Percentiles rank a stretch among this genome's conserved stretches.
Conservation (phyloP, 2,797 vertebrate genomes). For the Premnoplex brunnescens region DNA sequence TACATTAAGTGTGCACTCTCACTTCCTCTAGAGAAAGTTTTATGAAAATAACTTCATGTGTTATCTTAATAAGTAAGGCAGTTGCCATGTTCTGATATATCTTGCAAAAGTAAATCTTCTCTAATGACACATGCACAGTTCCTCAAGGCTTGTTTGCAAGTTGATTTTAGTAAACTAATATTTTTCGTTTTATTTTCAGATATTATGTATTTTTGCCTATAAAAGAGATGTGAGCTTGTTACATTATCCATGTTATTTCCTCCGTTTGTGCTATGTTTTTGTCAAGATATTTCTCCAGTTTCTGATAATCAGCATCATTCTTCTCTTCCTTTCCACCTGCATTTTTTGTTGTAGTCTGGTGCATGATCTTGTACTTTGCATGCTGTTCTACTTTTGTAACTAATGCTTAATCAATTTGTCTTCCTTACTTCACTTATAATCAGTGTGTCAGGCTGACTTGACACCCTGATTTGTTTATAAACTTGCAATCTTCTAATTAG, state of each 20-base stretch:
- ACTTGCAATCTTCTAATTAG: neutral
- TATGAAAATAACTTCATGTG: neutral
- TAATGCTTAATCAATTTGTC: neutral
- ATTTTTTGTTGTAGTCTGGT: neutral
- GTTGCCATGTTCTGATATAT: neutral
- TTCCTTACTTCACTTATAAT: neutral
- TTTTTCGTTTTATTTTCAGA: neutral
- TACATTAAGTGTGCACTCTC: neutral
- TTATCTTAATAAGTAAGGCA: neutral
- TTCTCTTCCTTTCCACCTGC: neutral
- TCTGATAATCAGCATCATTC: neutral
- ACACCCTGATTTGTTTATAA: neutral
- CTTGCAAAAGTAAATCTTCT: neutral
- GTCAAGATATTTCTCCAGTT: neutral
- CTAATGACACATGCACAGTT: neutral
- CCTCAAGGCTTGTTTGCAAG: neutral
- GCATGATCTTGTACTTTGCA: neutral
- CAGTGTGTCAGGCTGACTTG: neutral
- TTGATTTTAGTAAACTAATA: neutral
- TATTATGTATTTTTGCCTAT: neutral
- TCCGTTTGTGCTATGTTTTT: neutral
- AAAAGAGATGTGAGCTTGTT: neutral
- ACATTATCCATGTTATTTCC: neutral
- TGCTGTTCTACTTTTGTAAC: neutral
- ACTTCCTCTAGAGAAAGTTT: neutral